Evolutionary conservation across 2,113 vertebrate genomes (phyloP), one percentile per base, ranked within the genome.

Genomic region (Benitochromis conjunctus): DNA sequence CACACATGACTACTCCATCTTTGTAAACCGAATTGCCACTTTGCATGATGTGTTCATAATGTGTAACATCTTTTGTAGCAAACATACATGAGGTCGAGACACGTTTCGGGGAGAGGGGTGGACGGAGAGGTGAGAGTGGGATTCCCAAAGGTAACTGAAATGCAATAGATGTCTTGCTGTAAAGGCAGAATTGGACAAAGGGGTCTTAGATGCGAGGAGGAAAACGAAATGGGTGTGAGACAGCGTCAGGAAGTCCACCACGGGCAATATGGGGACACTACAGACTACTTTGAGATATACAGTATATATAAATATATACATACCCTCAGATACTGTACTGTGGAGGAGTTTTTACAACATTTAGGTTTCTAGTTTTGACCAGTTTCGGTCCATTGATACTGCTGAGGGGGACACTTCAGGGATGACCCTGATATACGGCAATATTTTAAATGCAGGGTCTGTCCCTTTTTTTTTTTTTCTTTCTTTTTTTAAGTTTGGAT

Each of bases 41-140:
- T 96, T 96, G 96, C 96, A 96, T 97, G 96, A 96, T 85, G 88
- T 95, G 95, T 96, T 96, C 91, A 94, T 95, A 95, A 92, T 71
- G 87, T 96, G 93, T 94, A 93, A 94, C 88, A 94, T 95, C 91
- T 96, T 96, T 96, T 96, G 95, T 96, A 96, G 95, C 90, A 94
- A 92, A 93, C 90, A 71, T 91, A 92, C 89, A 85, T 89, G 86
- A 90, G 92, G 82, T 66, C 3, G 60, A 93, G 89, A 84, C 14
- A 26, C 87, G 91, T 90, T 91, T 80, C 43, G 77, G 87, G 85
- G 88, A 74, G 84, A 82, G 84, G 58, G 31, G 85, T 13, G 85
- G 85, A 81, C 81, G 1, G 54, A 26, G 71, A 46, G 78, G 82
- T 29, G 81, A 56, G 7, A 1, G 34, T n/a, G 79, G 38, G 56